These are phyloP conservation scores for Leguminivora glycinivorella DNA, from an alignment of 1,140 invertebrate species.

Conservation along the genomic window DNA sequence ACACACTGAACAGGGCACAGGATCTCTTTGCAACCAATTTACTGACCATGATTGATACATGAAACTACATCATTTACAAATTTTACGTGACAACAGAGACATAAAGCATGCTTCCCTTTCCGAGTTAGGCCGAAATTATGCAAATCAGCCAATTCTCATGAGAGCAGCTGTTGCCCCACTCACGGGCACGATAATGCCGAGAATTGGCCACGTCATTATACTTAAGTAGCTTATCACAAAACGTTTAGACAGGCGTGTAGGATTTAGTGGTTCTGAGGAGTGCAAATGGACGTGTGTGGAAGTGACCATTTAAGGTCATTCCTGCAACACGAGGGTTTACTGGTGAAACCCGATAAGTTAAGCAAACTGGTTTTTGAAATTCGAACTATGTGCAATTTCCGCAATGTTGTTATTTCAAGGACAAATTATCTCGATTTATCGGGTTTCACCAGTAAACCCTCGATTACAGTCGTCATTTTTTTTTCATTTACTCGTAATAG, in stretches of 20 bases:
- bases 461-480: neutral
- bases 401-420: no score
- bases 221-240: slow-evolving; percentile 16
- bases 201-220: slow-evolving; percentile 18
- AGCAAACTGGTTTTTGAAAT: no score
- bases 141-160: slow-evolving; percentile 34
- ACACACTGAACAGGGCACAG: no score
- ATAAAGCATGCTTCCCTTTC: slow-evolving; percentile 18
- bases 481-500: neutral
- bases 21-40: neutral
- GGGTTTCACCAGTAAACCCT: no score
- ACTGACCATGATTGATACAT: neutral
- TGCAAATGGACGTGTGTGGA: neutral
- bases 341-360: no score
- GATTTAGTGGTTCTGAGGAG: neutral
- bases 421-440: no score
- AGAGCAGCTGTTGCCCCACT: slow-evolving; percentile 41
- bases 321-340: neutral
- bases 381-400: no score
- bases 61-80: neutral
- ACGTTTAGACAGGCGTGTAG: neutral
- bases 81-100: slow-evolving; percentile 1
- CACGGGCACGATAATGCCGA: slow-evolving; percentile 35
- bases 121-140: slow-evolving; percentile 34
- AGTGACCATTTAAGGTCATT: neutral